Percentiles rank a stretch among this genome's conserved stretches.
Evolutionary conservation across 2,888 invertebrate species (phyloP).

Genomic region (Sepioteuthis lessoniana): DNA sequence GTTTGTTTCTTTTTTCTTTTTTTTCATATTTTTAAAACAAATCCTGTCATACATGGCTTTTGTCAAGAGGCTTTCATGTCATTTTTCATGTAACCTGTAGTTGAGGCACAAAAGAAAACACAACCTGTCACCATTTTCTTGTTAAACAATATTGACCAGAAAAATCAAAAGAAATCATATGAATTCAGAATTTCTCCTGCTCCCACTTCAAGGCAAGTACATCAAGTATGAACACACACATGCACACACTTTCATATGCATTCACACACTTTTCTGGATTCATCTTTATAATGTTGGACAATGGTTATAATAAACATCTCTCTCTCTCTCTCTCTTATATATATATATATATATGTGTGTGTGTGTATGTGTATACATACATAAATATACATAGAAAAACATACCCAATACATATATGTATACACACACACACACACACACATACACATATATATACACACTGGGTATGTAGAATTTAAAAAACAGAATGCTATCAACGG

Average conservation of each 20-base stretch:
- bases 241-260: neutral
- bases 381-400: too few species aligned
- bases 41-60: neutral
- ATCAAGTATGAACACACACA: neutral
- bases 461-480: too few species aligned
- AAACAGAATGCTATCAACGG: too few species aligned
- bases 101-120: slow-evolving; percentile 8
- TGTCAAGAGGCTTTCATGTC: neutral
- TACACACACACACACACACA: too few species aligned
- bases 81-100: neutral
- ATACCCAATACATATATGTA: too few species aligned
- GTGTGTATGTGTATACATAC: too few species aligned
- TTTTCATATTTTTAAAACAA: neutral
- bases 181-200: neutral
- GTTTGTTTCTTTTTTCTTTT: neutral
- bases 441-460: too few species aligned
- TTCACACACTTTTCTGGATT: neutral
- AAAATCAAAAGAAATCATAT: neutral
- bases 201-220: neutral
- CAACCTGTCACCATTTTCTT: neutral
- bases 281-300: neutral
- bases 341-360: slow-evolving; percentile 10
- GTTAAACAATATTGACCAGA: neutral
- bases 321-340: neutral
- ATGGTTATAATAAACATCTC: neutral